Evolutionary conservation across 2,888 invertebrate genomes (phyloP), one percentile per base, ranked within the genome.

Genomic region (Cheiracanthium punctorium): DNA sequence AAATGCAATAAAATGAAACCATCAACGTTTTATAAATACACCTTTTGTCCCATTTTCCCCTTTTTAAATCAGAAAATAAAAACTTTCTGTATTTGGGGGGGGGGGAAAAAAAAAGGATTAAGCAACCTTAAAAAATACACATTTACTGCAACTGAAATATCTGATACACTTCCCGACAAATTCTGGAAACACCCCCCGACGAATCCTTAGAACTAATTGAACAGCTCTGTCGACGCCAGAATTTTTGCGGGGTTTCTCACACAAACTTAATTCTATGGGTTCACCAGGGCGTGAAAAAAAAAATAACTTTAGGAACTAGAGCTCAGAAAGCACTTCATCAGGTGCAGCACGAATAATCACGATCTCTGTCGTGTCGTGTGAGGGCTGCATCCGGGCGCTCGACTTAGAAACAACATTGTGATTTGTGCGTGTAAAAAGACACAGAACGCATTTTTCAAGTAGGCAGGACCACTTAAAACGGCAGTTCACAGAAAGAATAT

Each of bases 271-370:
- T 58, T 17, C 20, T 58, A 58, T 58, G 58, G 58, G 17, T 58
- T 58, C 52, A 82, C 5, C 29, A 75, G 33, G 37, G 69, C 72
- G 58, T 75, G 64, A 71, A 71, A n/a, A n/a, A n/a, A 71, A 81
- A 75, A 65, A 71, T 64, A 41, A 30, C 75, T 70, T 41, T 58
- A 64, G 70, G 65, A 82, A 82, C 70, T 70, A 70, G 82, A 82
- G 75, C 75, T 52, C 58, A 82, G 24, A 58, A 17, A 24, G 17
- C 58, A 58, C 58, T 24, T 58, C 24, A 58, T 17, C 48, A 48
- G 17, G 10, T 48, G 48, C 17, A 4, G 58, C 58, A 24, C 58
- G 58, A 58, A 2, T 24, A n/a, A 17, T 69, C 17, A 37, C 69
- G 69, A 32, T 32, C n/a, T 17, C 17, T 67, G 24, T 67, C 29